phyloP scores from a whole-genome alignment of 2,797 vertebrate species.

The Pangasius larnaudii region DNA sequence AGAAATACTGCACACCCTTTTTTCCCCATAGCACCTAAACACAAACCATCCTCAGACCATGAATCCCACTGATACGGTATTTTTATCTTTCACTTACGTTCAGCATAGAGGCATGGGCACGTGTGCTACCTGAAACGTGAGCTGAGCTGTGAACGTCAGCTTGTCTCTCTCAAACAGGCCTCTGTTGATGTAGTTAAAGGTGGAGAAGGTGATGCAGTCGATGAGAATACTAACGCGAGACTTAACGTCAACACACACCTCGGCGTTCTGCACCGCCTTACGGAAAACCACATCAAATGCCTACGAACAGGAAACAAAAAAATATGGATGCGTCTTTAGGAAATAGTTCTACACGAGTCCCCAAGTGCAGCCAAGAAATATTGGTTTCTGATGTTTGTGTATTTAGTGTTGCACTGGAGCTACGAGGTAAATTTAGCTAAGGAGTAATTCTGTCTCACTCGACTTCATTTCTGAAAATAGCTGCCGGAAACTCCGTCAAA shows the following conservation, averaged over 20 bases:
- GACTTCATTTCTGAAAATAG: not conserved
- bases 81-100: not conserved
- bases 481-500: not conserved
- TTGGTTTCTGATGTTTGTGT: not conserved
- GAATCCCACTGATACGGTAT: not conserved
- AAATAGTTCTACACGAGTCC: not conserved
- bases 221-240: conserved; percentile 75
- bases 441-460: not conserved
- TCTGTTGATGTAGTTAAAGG: conserved; percentile 81
- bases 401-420: too few relatives aligned
- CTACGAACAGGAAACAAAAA: conserved; percentile 56
- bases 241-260: conserved; percentile 71
- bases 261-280: conserved; percentile 76
- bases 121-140: conserved; percentile 72
- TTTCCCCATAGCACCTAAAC: not conserved
- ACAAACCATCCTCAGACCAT: not conserved
- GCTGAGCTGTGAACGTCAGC: conserved; percentile 79
- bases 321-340: too few relatives aligned
- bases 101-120: not conserved
- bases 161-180: conserved; percentile 81
- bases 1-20: not conserved
- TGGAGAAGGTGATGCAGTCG: conserved; percentile 76
- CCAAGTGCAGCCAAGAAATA: not conserved
- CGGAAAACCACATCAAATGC: conserved; percentile 84
- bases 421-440: not conserved